A percentile compares a stretch with the other conserved stretches of the same genome.
phyloP scores from a whole-genome alignment of 2,888 invertebrate species.

The Drosophila rubida region DNA sequence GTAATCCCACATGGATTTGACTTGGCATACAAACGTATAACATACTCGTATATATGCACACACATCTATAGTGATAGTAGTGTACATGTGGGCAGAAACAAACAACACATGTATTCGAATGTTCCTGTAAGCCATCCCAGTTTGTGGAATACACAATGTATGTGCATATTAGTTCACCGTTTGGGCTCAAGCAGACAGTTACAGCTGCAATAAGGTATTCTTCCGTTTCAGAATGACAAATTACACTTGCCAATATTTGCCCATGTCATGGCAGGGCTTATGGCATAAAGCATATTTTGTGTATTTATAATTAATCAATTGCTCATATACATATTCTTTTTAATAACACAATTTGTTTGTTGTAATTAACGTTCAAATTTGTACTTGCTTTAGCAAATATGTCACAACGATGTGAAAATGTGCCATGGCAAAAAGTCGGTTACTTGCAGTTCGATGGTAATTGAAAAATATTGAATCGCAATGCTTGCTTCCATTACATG shows the following conservation, averaged over 20 bases:
- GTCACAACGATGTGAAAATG: too few relatives aligned
- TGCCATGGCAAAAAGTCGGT: background rate
- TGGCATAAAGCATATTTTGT: background rate
- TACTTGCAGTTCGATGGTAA: background rate
- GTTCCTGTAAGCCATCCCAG: slow-evolving; percentile 1
- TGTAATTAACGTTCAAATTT: too few relatives aligned
- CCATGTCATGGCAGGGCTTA: background rate
- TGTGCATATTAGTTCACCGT: slow-evolving; percentile 37
- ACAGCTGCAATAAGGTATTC: slow-evolving; percentile 1
- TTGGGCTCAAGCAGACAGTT: background rate
- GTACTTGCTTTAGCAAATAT: too few relatives aligned
- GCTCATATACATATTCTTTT: background rate
- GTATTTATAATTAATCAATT: background rate
- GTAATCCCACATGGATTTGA: slow-evolving; percentile 70
- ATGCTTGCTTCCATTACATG: background rate
- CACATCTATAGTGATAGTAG: background rate
- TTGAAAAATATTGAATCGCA: background rate
- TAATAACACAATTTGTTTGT: too few relatives aligned
- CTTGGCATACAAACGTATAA: slow-evolving; percentile 49
- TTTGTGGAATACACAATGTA: background rate
- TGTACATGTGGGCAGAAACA: background rate
- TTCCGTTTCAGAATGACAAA: background rate
- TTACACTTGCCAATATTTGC: background rate
- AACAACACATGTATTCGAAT: background rate
- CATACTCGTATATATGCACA: background rate